Evolutionary conservation across 2,888 invertebrate species (phyloP).

Genomic region (Caenorhabditis panamensis): DNA sequence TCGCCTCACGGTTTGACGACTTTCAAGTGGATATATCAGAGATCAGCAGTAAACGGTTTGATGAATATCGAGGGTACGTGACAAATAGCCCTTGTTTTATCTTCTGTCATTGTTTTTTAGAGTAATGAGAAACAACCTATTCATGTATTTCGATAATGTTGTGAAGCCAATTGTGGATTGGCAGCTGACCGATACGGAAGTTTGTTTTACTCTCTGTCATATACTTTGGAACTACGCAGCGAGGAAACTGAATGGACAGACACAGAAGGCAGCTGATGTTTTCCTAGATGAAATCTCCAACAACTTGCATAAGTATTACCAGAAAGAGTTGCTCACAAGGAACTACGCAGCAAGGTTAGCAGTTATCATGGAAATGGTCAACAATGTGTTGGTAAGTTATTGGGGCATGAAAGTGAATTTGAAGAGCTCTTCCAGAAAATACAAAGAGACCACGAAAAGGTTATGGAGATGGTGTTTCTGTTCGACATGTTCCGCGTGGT

Average conservation of each 20-base stretch:
- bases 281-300: slow-evolving; percentile 37
- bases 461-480: slow-evolving; percentile 3
- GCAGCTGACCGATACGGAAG: slow-evolving; percentile 17
- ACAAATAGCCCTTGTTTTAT: no score
- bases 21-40: slow-evolving; percentile 23
- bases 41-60: slow-evolving; percentile 8
- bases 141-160: slow-evolving; percentile 26
- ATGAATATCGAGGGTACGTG: slow-evolving; percentile 6
- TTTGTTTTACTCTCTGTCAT: slow-evolving; percentile 22
- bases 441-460: slow-evolving; percentile 17
- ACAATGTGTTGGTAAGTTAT: slow-evolving; percentile 36
- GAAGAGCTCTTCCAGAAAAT: slow-evolving; percentile 40
- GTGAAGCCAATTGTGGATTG: slow-evolving; percentile 26
- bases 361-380: slow-evolving; percentile 49
- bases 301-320: slow-evolving; percentile 47
- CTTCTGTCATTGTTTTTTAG: no score
- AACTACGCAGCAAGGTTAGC: slow-evolving; percentile 46
- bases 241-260: slow-evolving; percentile 40
- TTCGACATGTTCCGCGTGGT: not conserved
- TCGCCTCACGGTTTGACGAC: slow-evolving; percentile 1
- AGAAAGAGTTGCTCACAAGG: not conserved
- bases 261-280: slow-evolving; percentile 29
- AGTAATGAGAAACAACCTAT: slow-evolving; percentile 6
- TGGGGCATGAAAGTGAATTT: no score
- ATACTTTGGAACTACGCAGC: slow-evolving; percentile 45